Conservation (phyloP, 1,140 invertebrate species). For the Hypothenemus hampei region DNA sequence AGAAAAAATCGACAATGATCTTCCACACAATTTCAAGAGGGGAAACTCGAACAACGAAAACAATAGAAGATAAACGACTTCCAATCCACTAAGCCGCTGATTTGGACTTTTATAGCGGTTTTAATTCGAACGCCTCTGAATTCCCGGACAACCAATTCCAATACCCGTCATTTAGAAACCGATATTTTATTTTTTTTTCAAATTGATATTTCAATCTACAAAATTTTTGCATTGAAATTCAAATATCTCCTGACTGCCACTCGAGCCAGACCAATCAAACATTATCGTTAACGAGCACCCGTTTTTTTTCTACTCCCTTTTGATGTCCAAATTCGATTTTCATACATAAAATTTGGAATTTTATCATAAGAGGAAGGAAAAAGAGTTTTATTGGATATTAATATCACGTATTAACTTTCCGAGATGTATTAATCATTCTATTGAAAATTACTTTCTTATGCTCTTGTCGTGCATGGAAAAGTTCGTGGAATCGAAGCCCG, state of each 20-base stretch:
- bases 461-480: too few species aligned
- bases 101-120: slow-evolving; percentile 6
- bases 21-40: neutral
- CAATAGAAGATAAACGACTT: slow-evolving; percentile 11
- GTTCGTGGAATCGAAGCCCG: too few species aligned
- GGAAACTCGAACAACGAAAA: slow-evolving; percentile 1
- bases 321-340: slow-evolving; percentile 5
- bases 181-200: slow-evolving; percentile 17
- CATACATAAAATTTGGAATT: slow-evolving; percentile 9
- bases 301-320: too few species aligned
- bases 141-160: slow-evolving; percentile 10
- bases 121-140: slow-evolving; percentile 4
- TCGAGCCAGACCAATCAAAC: slow-evolving; percentile 9
- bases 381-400: too few species aligned
- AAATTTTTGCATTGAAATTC: slow-evolving; percentile 14
- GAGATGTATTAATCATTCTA: too few species aligned
- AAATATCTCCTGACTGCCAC: slow-evolving; percentile 16
- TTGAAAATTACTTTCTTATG: too few species aligned
- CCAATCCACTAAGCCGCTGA: slow-evolving; percentile 13
- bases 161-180: slow-evolving; percentile 8
- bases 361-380: too few species aligned
- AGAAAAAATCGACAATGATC: neutral
- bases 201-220: slow-evolving; percentile 16
- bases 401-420: too few species aligned
- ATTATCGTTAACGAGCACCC: slow-evolving; percentile 10